Evolutionary conservation across 1,140 invertebrate species (phyloP).

Genomic region (Ganaspis sp.): DNA sequence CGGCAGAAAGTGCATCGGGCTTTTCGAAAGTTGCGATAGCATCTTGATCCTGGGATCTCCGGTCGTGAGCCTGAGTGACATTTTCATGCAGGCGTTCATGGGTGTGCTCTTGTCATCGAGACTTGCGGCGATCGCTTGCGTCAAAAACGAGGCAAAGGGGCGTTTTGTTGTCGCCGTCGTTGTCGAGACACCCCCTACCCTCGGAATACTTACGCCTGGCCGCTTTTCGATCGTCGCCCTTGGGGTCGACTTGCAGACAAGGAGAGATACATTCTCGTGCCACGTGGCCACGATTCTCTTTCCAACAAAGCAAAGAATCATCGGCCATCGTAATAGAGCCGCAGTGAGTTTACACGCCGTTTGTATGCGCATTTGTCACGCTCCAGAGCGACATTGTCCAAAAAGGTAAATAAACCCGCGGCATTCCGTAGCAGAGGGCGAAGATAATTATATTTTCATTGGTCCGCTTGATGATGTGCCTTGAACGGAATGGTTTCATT

Average conservation of each 20-base stretch:
- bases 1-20: constrained; percentile 3
- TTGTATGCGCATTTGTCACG: constrained; percentile 18
- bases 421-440: background rate
- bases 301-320: constrained; percentile 16
- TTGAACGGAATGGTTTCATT: background rate
- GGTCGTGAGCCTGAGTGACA: constrained; percentile 15
- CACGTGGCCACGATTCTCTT: constrained; percentile 18
- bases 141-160: constrained; percentile 13
- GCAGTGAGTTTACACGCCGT: background rate
- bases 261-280: background rate
- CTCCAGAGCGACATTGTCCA: background rate
- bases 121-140: constrained; percentile 24
- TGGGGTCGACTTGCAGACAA: constrained; percentile 19
- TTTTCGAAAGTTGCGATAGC: background rate
- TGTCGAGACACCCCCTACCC: constrained; percentile 4
- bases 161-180: constrained; percentile 25
- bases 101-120: constrained; percentile 26
- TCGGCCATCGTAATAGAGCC: constrained; percentile 7
- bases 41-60: constrained; percentile 11
- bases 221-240: background rate
- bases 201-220: background rate
- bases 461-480: background rate
- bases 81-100: constrained; percentile 26
- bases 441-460: constrained; percentile 7
- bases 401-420: background rate